These are phyloP conservation scores for Listronotus bonariensis DNA, from an alignment of 1,140 invertebrate species.

Conservation along the genomic window DNA sequence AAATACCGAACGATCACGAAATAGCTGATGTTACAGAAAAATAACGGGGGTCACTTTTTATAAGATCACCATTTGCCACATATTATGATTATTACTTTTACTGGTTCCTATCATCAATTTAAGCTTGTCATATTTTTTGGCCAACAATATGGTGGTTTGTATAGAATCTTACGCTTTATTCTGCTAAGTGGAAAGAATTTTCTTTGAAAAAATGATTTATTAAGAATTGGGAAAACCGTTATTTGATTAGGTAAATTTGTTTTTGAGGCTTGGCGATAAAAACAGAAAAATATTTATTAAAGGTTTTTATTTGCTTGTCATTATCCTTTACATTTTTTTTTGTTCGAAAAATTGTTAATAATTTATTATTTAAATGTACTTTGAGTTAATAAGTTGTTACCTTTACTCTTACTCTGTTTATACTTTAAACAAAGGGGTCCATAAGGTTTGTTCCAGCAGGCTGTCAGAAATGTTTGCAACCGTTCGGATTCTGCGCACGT, in stretches of 20 bases:
- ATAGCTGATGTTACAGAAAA: constrained; percentile 1
- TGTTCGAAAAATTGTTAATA: no score
- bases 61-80: constrained; percentile 32
- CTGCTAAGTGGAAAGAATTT: constrained; percentile 28
- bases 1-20: not conserved
- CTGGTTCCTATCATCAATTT: constrained; percentile 24
- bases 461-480: no score
- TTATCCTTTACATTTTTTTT: no score
- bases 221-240: not conserved
- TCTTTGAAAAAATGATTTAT: constrained; percentile 26
- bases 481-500: no score
- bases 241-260: constrained; percentile 7
- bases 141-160: constrained; percentile 19
- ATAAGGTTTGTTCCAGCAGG: no score
- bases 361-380: no score
- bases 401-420: no score
- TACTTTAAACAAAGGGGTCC: no score
- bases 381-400: no score
- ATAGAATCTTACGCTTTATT: constrained; percentile 27
- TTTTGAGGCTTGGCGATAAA: not conserved
- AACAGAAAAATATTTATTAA: no score
- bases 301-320: no score
- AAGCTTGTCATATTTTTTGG: constrained; percentile 25
- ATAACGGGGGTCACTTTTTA: constrained; percentile 20
- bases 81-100: constrained; percentile 34